Base-by-base conservation (phyloP, 2,888 invertebrate species). In the Tipula lateralis region DNA sequence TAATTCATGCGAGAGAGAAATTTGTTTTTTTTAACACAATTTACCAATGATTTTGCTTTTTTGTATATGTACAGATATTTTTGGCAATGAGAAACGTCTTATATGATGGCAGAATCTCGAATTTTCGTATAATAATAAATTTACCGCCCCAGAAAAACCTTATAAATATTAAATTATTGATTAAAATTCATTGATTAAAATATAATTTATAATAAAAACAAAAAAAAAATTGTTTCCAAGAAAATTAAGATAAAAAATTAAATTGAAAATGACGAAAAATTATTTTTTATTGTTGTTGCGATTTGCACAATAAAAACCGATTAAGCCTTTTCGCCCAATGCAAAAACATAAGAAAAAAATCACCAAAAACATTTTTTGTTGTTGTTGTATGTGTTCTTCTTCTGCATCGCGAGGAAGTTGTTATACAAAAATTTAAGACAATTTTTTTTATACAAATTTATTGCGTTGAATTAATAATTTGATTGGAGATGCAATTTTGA, bases 141-240 rank as follows among this genome's bases (percentile, higher is more conserved):
- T 2, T 24, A 66, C 66, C 66, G 66, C 66, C 66, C 66, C 66
- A 66, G 66, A 66, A 66, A 39, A 44, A 66, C 19, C 66, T 12
- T 66, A 66, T 66, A 66, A 66, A 66, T 24, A 24, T 66, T 66
- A 66, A 66, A 66, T 66, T 66, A 66, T 66, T 66, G 66, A 66
- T 66, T 66, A 66, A 66, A 66, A 66, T 66, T 66, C 66, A 66
- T 66, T 66, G 66, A 66, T 66, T 66, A 66, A 66, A 66, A 66
- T 24, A 66, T 66, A 24, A 66, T 66, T 66, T 66, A 66, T 66
- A 24, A 24, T 24, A 66, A 44, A 66, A 66, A 66, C 24, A 24
- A n/a, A 66, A 66, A 66, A 24, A 66, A 66, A 7, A 66, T 66
- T 24, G 16, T 66, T 66, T 66, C 66, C 66, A 66, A 66, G 66